Conservation (phyloP, 1,140 invertebrate species). For the Aporrectodea caliginosa region DNA sequence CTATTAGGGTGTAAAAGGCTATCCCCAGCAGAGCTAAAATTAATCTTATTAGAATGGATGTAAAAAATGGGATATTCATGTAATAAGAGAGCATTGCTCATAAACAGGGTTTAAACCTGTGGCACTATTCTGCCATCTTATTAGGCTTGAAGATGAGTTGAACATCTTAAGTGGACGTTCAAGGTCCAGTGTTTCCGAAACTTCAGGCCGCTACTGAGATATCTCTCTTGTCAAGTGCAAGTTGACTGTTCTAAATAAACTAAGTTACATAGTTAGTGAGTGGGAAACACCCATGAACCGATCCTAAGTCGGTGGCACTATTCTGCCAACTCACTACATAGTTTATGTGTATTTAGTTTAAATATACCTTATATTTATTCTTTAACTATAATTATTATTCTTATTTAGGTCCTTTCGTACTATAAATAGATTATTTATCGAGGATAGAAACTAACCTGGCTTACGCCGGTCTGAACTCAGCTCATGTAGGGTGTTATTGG, state of each 20-base stretch:
- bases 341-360: not conserved
- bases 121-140: not conserved
- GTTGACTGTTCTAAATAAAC: conserved; percentile 1
- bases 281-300: not conserved
- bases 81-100: not conserved
- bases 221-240: not conserved
- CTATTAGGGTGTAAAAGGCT: conserved; percentile 67
- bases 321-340: too few species aligned
- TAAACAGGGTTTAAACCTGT: not conserved
- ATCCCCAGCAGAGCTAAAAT: conserved; percentile 59
- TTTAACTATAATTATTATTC: not conserved
- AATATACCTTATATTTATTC: not conserved
- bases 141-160: not conserved
- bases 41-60: conserved; percentile 4
- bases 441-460: not conserved
- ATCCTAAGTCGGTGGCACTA: not conserved
- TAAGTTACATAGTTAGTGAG: not conserved
- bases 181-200: not conserved
- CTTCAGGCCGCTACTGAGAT: not conserved
- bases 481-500: conserved; percentile 58
- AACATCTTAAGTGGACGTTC: not conserved
- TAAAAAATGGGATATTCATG: not conserved
- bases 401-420: not conserved
- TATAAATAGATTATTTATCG: not conserved
- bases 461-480: not conserved